Evolutionary conservation across 2,888 invertebrate species (phyloP).

Genomic region (Kryphioiulus occultus): DNA sequence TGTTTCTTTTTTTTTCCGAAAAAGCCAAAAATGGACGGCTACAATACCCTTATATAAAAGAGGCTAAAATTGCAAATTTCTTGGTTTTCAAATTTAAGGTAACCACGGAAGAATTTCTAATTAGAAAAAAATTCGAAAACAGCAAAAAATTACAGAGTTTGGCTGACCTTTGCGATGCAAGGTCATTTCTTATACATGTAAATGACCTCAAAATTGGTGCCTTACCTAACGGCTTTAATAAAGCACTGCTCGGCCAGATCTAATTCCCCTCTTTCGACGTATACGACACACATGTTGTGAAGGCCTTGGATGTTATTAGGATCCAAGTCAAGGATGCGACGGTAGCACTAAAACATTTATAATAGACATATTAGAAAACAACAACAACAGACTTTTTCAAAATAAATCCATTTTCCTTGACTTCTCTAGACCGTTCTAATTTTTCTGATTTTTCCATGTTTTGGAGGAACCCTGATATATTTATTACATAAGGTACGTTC

Average conservation of each 20-base stretch:
- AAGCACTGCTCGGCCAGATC: conserved; percentile 84
- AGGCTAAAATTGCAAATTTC: no score
- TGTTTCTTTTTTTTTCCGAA: no score
- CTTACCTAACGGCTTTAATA: conserved; percentile 68
- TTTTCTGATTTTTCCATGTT: no score
- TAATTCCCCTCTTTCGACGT: conserved; percentile 88
- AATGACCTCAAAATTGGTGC: neutral
- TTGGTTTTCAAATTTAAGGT: no score
- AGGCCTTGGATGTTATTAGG: conserved; percentile 91
- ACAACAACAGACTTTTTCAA: no score
- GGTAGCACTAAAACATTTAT: conserved; percentile 75
- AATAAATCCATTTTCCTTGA: no score
- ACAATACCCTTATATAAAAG: no score
- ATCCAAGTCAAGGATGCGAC: conserved; percentile 83
- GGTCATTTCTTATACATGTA: neutral
- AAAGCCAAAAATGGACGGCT: no score
- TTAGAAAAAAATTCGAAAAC: neutral
- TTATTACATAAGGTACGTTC: no score
- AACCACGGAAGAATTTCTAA: neutral
- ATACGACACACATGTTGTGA: conserved; percentile 95
- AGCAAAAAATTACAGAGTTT: neutral
- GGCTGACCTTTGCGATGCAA: neutral
- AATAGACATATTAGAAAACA: neutral
- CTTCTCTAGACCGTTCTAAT: no score
- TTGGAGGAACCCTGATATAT: no score